These are phyloP conservation scores for Bugulina stolonifera DNA, from an alignment of 2,888 invertebrate species.

Conservation along the genomic window DNA sequence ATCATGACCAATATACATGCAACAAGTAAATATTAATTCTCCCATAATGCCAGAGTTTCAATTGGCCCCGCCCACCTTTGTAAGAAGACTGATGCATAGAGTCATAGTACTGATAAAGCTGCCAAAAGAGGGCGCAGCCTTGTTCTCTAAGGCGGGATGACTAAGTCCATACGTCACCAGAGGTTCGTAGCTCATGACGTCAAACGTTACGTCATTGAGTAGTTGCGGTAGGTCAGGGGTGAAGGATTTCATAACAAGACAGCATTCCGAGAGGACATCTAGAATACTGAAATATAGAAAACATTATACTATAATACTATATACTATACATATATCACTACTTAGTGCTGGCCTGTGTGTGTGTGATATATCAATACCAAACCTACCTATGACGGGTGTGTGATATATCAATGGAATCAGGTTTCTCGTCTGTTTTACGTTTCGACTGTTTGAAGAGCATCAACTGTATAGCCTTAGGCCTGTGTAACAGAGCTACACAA, in stretches of 20 bases:
- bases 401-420: not conserved
- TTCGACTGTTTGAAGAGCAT: constrained; percentile 32
- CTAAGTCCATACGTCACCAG: constrained; percentile 48
- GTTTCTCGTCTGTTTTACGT: not conserved
- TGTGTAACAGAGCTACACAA: constrained; percentile 44
- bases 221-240: constrained; percentile 46
- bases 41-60: too few relatives aligned
- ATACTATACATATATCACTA: too few relatives aligned
- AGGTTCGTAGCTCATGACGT: constrained; percentile 49
- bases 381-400: not conserved
- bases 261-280: constrained; percentile 40
- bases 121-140: constrained; percentile 49
- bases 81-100: constrained; percentile 43
- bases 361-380: too few relatives aligned
- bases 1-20: too few relatives aligned
- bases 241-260: constrained; percentile 45
- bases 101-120: constrained; percentile 50
- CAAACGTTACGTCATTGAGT: constrained; percentile 33
- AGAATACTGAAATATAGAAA: constrained; percentile 43
- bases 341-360: too few relatives aligned
- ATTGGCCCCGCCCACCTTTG: too few relatives aligned
- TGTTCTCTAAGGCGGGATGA: constrained; percentile 49
- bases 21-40: too few relatives aligned
- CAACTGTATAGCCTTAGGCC: constrained; percentile 49
- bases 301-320: too few relatives aligned